Conservation (phyloP, 2,113 vertebrate species). For the Oreocharis arfaki region DNA sequence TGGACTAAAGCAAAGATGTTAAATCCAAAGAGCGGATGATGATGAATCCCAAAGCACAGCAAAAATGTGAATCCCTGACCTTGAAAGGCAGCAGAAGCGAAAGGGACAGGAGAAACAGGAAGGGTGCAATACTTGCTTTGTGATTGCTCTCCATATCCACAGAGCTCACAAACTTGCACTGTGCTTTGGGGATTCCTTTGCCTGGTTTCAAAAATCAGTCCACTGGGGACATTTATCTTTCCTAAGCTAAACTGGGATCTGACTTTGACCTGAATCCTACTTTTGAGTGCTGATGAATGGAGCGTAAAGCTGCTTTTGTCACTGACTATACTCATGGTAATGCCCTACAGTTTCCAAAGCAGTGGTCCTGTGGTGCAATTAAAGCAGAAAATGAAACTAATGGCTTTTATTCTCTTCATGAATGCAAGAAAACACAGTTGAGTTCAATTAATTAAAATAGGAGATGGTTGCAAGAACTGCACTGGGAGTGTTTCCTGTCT, state of each 20-base stretch:
- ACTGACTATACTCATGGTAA: neutral
- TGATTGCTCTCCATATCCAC: neutral
- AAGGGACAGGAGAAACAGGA: neutral
- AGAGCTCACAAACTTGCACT: neutral
- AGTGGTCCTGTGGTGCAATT: neutral
- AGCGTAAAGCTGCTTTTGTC: neutral
- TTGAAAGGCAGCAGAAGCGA: neutral
- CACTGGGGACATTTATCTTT: neutral
- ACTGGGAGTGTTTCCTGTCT: neutral
- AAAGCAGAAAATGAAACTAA: neutral
- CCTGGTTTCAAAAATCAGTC: neutral
- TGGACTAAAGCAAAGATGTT: neutral
- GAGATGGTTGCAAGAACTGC: neutral
- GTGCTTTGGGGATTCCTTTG: neutral
- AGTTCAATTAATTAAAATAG: neutral
- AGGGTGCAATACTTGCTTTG: neutral
- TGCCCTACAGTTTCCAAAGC: neutral
- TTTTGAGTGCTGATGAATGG: neutral
- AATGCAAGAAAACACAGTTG: neutral
- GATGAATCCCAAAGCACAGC: neutral
- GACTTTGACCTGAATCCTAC: neutral
- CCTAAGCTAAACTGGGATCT: neutral
- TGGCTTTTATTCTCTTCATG: neutral
- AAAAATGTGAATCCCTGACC: neutral
- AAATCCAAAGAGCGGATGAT: neutral